Evolutionary conservation across 2,888 invertebrate species (phyloP), one percentile per base, ranked within the genome.

Genomic region (Callyntrura guangdongensis): DNA sequence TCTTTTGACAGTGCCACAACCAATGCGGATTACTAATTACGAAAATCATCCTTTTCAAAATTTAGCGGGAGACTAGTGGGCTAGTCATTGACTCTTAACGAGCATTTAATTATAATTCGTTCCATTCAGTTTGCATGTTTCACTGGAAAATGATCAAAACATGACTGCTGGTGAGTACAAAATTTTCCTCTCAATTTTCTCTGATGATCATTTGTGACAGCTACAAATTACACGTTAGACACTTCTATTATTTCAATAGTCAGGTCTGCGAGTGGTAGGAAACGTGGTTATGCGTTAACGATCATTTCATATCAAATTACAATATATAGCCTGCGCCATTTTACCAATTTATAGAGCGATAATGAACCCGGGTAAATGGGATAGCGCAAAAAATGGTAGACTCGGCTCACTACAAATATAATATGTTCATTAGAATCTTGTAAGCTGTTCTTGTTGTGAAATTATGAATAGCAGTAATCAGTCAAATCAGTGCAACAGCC

Each of bases 131-230:
- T 12, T 12, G 49, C 20, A 17, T 20, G 9, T 77, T 56, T 56
- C 0, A 25, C 77, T 77, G 77, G 53, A 77, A 36, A 69, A 77
- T 25, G 25, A 77, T 53, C 4, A 0, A 2, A 45, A 61, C 17
- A 82, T 82, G 82, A 47, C 12, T 82, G 82, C 64, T 82, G 82
- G 82, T 82, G 64, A 82, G 82, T 82, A 47, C 22, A 22, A 45
- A 36, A 4, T 36, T 82, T 53, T 27, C 45, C 64, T 64, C 45
- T 82, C 47, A 64, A 82, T 82, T 82, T 64, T 82, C 45, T 17
- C 36, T 64, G 20, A 64, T 82, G 64, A 47, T 47, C n/a, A 14
- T 82, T 64, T 82, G 14, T 77, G 47, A n/a, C 53, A 77, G 12
- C 22, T 22, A 64, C 45, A 82, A 82, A 82, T 64, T 82, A 82